Evolutionary conservation across 2,888 invertebrate species (phyloP).

Genomic region (Molanna angustata): DNA sequence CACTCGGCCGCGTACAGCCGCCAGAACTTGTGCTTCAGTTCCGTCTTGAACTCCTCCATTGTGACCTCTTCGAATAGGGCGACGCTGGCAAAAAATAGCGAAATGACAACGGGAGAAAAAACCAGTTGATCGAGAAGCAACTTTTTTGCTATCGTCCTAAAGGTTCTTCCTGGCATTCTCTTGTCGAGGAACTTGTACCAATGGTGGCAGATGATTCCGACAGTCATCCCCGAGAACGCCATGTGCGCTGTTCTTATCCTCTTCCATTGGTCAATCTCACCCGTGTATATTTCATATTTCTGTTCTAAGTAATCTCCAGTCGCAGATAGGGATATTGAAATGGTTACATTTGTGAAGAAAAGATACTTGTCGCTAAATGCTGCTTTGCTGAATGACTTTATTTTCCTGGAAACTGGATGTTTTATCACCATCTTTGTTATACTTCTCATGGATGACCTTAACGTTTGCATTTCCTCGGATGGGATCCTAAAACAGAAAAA

Average conservation of each 20-base stretch:
- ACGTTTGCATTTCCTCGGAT: slow-evolving; percentile 24
- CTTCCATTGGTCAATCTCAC: slow-evolving; percentile 58
- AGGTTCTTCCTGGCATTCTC: slow-evolving; percentile 64
- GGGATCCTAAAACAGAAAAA: slow-evolving; percentile 25
- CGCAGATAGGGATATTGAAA: slow-evolving; percentile 74
- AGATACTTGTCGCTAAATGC: slow-evolving; percentile 66
- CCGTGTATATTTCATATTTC: slow-evolving; percentile 64
- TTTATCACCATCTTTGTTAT: slow-evolving; percentile 14
- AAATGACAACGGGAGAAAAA: slow-evolving; percentile 78
- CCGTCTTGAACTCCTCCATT: slow-evolving; percentile 59
- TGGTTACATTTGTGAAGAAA: slow-evolving; percentile 73
- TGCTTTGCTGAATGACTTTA: slow-evolving; percentile 18
- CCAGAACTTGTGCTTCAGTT: slow-evolving; percentile 72
- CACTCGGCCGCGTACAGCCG: slow-evolving; percentile 83
- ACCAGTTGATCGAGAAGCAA: slow-evolving; percentile 78
- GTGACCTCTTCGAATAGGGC: slow-evolving; percentile 68
- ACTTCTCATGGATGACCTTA: slow-evolving; percentile 21
- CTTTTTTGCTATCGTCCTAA: slow-evolving; percentile 69
- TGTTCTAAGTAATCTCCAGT: slow-evolving; percentile 80
- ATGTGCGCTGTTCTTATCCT: slow-evolving; percentile 67
- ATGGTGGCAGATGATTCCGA: slow-evolving; percentile 79
- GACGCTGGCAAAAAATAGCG: slow-evolving; percentile 73
- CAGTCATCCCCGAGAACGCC: slow-evolving; percentile 71
- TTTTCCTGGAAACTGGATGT: slow-evolving; percentile 19
- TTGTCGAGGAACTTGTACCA: slow-evolving; percentile 82